phyloP scores from a whole-genome alignment of 2,888 invertebrate genomes.

The Rapana venosa region DNA sequence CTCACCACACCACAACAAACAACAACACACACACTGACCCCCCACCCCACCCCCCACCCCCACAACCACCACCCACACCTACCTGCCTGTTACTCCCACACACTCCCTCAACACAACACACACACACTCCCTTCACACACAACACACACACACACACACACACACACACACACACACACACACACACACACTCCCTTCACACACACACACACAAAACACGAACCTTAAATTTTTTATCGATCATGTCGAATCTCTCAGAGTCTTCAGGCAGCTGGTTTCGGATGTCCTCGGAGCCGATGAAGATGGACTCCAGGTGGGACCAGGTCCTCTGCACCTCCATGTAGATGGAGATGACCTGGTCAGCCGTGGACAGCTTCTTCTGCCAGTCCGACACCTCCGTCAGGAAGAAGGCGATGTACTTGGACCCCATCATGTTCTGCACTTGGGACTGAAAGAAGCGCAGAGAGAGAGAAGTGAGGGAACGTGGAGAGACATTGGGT shows the following conservation, averaged over 20 bases:
- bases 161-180: too few relatives aligned
- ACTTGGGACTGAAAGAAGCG: constrained; percentile 85
- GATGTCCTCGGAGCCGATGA: constrained; percentile 98
- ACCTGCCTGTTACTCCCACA: too few relatives aligned
- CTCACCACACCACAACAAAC: too few relatives aligned
- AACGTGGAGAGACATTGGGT: too few relatives aligned
- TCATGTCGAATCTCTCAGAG: constrained; percentile 92
- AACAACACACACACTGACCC: too few relatives aligned
- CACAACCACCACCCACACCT: too few relatives aligned
- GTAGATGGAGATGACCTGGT: constrained; percentile 85
- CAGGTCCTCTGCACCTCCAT: constrained; percentile 98
- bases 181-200: too few relatives aligned
- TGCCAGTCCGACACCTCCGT: constrained; percentile 97
- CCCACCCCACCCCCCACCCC: too few relatives aligned
- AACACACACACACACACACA: too few relatives aligned
- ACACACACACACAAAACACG: background rate
- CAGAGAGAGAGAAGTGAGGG: background rate
- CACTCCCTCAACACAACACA: background rate
- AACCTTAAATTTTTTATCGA: constrained; percentile 93
- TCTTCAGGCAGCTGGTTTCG: constrained; percentile 95
- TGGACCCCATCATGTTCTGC: constrained; percentile 96
- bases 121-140: too few relatives aligned
- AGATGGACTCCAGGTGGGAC: constrained; percentile 97
- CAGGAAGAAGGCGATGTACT: constrained; percentile 96
- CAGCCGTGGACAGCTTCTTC: constrained; percentile 93